phyloP scores from a whole-genome alignment of 2,797 vertebrate genomes.

The Pristis pectinata region DNA sequence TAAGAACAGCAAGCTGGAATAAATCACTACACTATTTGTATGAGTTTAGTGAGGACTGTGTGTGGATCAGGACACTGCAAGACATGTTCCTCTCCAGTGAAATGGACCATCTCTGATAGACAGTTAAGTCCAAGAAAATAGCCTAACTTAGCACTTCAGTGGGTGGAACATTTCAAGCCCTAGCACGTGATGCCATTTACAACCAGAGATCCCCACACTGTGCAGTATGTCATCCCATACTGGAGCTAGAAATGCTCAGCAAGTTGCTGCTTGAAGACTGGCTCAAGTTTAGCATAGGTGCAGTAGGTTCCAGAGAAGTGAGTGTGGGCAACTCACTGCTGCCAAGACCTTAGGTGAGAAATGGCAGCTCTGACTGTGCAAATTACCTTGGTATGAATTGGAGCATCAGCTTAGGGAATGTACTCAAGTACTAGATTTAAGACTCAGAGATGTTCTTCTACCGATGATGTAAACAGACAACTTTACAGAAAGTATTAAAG shows the following conservation, averaged over 20 bases:
- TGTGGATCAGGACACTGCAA: background rate
- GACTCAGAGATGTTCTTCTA: background rate
- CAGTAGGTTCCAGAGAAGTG: no score
- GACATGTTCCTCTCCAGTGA: background rate
- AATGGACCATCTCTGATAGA: no score
- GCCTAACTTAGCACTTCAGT: no score
- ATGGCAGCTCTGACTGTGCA: background rate
- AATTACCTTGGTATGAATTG: background rate
- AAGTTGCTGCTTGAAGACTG: no score
- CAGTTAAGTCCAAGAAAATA: no score
- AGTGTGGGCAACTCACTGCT: no score
- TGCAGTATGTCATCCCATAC: no score
- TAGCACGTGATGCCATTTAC: no score
- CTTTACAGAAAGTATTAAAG: background rate
- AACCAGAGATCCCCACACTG: no score
- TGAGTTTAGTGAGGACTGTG: background rate
- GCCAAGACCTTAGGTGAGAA: background rate
- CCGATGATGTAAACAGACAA: background rate
- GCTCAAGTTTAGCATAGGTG: no score
- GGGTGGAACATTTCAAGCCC: no score
- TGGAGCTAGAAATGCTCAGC: no score
- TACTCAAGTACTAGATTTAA: background rate
- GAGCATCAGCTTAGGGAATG: background rate
- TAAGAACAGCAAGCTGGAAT: background rate
- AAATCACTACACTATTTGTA: background rate